Percentiles rank a stretch among this genome's conserved stretches.
Evolutionary conservation across 35 echinoderm and acorn worm species (phyloP).

Genomic region (Antedon bifida): DNA sequence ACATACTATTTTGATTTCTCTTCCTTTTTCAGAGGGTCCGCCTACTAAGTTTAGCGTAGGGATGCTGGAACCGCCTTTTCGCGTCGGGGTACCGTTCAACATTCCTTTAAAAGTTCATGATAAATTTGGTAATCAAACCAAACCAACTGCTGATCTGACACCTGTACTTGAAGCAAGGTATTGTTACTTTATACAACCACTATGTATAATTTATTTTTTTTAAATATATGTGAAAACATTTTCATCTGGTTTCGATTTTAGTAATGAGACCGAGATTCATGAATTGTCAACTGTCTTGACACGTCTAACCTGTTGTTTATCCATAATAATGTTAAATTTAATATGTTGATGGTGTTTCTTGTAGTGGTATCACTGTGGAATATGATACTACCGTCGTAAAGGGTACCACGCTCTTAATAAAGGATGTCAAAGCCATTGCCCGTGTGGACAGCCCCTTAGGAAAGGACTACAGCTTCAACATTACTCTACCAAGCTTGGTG

Average conservation of each 20-base stretch:
- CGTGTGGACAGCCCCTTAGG: conserved; percentile 51
- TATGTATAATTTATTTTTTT: background rate
- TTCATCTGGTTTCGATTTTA: background rate
- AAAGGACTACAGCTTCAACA: conserved; percentile 62
- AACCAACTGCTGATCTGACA: conserved; percentile 30
- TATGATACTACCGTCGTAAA: conserved; percentile 44
- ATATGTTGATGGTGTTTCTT: background rate
- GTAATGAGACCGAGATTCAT: too few species aligned
- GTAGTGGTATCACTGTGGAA: conserved; percentile 54
- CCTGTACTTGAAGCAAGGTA: conserved; percentile 66
- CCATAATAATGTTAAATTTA: too few species aligned
- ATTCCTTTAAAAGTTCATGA: conserved; percentile 83
- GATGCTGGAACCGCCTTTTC: conserved; percentile 64
- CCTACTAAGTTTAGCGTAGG: conserved; percentile 72
- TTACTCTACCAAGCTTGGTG: conserved; percentile 54
- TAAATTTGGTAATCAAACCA: conserved; percentile 59
- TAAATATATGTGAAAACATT: background rate
- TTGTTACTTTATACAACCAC: background rate
- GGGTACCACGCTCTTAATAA: conserved; percentile 48
- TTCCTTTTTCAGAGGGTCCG: conserved; percentile 37
- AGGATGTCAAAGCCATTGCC: conserved; percentile 58
- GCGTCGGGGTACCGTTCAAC: conserved; percentile 68
- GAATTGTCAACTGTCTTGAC: too few species aligned
- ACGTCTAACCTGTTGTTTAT: too few species aligned
- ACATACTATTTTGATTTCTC: too few species aligned